phyloP scores from a whole-genome alignment of 2,113 vertebrate genomes.

The Suricata suricatta region DNA sequence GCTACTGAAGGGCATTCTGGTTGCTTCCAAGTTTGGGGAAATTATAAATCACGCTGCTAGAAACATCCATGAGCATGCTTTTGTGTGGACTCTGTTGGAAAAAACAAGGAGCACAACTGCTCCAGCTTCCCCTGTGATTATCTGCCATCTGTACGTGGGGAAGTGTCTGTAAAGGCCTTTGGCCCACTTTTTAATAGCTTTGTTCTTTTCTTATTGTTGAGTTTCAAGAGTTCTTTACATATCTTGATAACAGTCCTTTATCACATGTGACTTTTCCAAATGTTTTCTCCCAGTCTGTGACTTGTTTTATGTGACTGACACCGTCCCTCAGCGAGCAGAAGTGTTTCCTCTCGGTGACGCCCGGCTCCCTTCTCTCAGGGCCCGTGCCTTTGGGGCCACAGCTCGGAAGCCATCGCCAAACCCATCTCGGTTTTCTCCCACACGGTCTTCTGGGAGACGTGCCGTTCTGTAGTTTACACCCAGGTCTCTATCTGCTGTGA shows the following conservation, averaged over 20 bases:
- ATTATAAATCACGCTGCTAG: neutral
- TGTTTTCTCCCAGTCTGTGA: neutral
- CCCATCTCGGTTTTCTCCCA: neutral
- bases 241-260: neutral
- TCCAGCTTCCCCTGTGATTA: rapidly evolving
- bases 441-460: no score
- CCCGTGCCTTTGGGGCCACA: rapidly evolving
- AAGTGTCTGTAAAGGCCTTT: neutral
- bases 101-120: rapidly evolving
- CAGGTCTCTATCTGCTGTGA: neutral
- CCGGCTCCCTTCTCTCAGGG: neutral
- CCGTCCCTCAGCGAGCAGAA: no score
- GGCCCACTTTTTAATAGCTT: neutral
- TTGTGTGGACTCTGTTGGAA: neutral
- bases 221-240: neutral
- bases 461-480: rapidly evolving
- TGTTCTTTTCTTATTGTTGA: neutral
- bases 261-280: neutral
- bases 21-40: neutral
- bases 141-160: neutral
- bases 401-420: neutral
- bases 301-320: no score
- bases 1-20: neutral
- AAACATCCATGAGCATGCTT: rapidly evolving
- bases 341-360: no score